A percentile compares a stretch with the other conserved stretches of the same genome.
Conservation (phyloP, 2,888 invertebrate genomes). For the Tricholauxania praeusta region DNA sequence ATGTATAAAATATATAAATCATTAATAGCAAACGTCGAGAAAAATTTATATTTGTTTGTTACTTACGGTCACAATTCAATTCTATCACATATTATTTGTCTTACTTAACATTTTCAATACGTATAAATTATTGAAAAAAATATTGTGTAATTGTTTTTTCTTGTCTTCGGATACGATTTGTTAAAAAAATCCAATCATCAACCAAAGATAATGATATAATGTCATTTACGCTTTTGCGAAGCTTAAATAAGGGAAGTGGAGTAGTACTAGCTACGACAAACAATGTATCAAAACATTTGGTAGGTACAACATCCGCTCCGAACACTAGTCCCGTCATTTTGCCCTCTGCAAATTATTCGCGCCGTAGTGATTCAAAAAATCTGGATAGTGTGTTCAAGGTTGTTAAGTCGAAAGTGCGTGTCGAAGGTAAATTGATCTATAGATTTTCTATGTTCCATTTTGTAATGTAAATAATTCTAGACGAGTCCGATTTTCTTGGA, state of each 20-base stretch:
- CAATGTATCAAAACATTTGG: conserved; percentile 37
- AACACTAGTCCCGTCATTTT: neutral
- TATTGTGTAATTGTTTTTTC: conserved; percentile 8
- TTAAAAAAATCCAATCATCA: neutral
- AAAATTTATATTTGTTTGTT: conserved; percentile 20
- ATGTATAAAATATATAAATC: neutral
- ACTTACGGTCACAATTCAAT: neutral
- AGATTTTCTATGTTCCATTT: neutral
- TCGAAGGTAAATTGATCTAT: conserved; percentile 51
- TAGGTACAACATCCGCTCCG: conserved; percentile 24
- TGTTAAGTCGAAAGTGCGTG: conserved; percentile 56
- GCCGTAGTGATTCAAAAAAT: conserved; percentile 57
- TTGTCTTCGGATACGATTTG: neutral
- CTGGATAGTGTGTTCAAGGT: conserved; percentile 56
- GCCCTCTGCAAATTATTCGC: conserved; percentile 49
- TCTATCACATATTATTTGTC: no score
- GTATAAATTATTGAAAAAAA: conserved; percentile 13
- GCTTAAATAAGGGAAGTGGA: conserved; percentile 39
- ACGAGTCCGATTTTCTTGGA: conserved; percentile 59
- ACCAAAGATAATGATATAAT: conserved; percentile 42
- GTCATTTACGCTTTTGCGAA: conserved; percentile 48
- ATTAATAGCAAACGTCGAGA: conserved; percentile 12
- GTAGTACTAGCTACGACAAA: conserved; percentile 39
- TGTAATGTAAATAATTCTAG: conserved; percentile 43
- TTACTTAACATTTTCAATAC: neutral